Percentiles rank a stretch among this genome's conserved stretches.
phyloP scores from a whole-genome alignment of 2,113 vertebrate genomes.

The Hippolais icterina region DNA sequence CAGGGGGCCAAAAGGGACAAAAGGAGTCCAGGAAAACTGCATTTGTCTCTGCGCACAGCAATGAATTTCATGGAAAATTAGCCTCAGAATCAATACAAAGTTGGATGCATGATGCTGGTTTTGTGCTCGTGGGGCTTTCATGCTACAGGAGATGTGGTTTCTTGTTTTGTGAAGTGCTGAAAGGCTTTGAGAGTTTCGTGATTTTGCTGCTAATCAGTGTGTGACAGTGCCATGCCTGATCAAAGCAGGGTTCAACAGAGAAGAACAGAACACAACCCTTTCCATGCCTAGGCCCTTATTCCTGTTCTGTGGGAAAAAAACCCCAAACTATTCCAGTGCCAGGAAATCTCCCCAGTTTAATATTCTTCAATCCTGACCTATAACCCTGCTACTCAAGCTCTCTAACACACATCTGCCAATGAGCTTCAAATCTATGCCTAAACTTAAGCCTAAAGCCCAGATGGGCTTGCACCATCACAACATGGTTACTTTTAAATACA shows the following conservation, averaged over 20 bases:
- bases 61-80: slow-evolving; percentile 51
- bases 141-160: slow-evolving; percentile 7
- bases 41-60: not conserved
- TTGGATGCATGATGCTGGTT: not conserved
- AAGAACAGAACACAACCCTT: not conserved
- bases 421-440: not conserved
- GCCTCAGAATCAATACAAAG: slow-evolving; percentile 6
- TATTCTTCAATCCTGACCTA: not conserved
- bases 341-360: not conserved
- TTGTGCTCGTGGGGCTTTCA: not conserved
- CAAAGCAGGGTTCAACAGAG: slow-evolving; percentile 5
- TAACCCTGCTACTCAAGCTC: not conserved
- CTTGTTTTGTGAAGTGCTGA: not conserved
- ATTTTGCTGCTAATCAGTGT: slow-evolving; percentile 5
- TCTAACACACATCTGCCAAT: not conserved
- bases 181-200: not conserved
- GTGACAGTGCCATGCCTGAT: not conserved
- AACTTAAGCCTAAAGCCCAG: not conserved
- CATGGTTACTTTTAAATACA: not conserved
- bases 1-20: not conserved
- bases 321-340: not conserved
- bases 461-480: not conserved
- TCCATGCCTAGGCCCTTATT: not conserved
- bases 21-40: slow-evolving; percentile 17
- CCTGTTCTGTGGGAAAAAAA: not conserved